These are phyloP conservation scores for Aleiodes testaceus DNA, from an alignment of 2,888 invertebrate genomes.

Conservation along the genomic window DNA sequence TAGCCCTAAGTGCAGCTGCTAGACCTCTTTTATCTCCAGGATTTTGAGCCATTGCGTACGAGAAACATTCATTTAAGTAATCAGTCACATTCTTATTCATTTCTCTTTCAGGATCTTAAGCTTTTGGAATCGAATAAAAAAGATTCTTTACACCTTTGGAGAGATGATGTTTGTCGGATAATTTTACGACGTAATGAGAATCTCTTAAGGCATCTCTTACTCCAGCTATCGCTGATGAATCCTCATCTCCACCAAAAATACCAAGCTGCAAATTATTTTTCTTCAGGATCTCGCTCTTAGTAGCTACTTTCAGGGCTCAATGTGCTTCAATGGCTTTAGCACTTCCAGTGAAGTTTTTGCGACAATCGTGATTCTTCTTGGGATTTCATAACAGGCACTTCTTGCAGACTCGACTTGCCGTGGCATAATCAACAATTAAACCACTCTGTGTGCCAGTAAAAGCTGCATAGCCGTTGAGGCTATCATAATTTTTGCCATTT, in stretches of 20 bases:
- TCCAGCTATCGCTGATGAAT: slow-evolving; percentile 54
- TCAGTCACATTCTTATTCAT: slow-evolving; percentile 44
- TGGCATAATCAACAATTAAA: slow-evolving; percentile 6
- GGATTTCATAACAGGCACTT: not conserved
- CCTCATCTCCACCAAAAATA: slow-evolving; percentile 54
- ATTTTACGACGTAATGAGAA: slow-evolving; percentile 51
- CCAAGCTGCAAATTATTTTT: slow-evolving; percentile 32
- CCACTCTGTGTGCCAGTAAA: slow-evolving; percentile 2
- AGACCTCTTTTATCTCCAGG: slow-evolving; percentile 40
- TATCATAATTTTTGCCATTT: slow-evolving; percentile 2
- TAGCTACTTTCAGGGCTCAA: slow-evolving; percentile 48
- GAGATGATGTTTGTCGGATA: slow-evolving; percentile 54
- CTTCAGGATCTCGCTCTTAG: slow-evolving; percentile 48
- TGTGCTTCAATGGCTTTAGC: slow-evolving; percentile 60
- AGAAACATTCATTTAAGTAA: slow-evolving; percentile 52
- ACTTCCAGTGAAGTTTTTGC: slow-evolving; percentile 48
- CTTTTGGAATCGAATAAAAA: slow-evolving; percentile 52
- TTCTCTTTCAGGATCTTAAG: slow-evolving; percentile 45
- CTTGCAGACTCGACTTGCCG: slow-evolving; percentile 3
- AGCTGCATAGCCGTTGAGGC: not conserved
- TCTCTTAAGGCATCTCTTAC: slow-evolving; percentile 48
- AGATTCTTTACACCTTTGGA: slow-evolving; percentile 51
- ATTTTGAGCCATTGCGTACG: slow-evolving; percentile 52
- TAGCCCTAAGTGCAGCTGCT: slow-evolving; percentile 32
- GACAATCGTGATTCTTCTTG: slow-evolving; percentile 13